Evolutionary conservation across 2,113 vertebrate species (phyloP).

Genomic region (Strix aluco): DNA sequence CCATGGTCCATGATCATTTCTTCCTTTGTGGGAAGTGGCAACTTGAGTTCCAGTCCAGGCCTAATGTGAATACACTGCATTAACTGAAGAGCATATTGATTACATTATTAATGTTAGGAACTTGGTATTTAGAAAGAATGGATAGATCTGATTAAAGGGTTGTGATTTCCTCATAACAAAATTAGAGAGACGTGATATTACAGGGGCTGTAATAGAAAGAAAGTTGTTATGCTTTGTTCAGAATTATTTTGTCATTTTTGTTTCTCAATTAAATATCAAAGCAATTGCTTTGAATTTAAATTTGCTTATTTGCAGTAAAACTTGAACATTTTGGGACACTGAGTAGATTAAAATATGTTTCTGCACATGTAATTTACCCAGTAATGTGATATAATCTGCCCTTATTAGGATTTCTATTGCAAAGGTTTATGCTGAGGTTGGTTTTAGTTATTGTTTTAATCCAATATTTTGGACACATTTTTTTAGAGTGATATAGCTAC

Average conservation of each 20-base stretch:
- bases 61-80: background rate
- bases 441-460: background rate
- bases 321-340: background rate
- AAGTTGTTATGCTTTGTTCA: background rate
- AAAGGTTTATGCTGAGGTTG: background rate
- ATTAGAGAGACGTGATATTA: background rate
- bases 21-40: background rate
- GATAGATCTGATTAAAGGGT: background rate
- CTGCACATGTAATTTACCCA: background rate
- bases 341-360: background rate
- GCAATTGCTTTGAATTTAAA: background rate
- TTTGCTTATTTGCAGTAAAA: background rate
- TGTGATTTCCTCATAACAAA: background rate
- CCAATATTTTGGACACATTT: background rate
- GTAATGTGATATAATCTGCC: background rate
- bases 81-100: background rate
- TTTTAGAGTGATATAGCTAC: background rate
- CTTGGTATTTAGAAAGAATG: background rate
- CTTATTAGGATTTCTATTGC: background rate
- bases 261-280: background rate
- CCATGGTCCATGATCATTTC: background rate
- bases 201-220: background rate
- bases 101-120: background rate
- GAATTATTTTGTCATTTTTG: background rate
- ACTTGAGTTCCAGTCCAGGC: background rate